phyloP scores from a whole-genome alignment of 1,140 invertebrate genomes.

The Heliconius hewitsoni region DNA sequence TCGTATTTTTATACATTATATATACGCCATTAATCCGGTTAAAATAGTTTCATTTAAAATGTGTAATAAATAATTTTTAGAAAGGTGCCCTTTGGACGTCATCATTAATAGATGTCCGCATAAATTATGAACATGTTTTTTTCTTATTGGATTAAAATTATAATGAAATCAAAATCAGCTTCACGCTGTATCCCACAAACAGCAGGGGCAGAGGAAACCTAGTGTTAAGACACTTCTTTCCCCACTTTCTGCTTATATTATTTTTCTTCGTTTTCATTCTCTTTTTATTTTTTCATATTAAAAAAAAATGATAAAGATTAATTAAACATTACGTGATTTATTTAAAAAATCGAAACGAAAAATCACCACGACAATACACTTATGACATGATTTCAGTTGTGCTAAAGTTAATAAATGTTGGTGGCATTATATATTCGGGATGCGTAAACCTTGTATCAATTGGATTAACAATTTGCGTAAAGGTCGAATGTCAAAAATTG shows the following conservation, averaged over 20 bases:
- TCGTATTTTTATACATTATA: too few species aligned
- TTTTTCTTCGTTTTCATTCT: too few species aligned
- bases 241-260: too few species aligned
- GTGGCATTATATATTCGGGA: slow-evolving; percentile 32
- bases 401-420: slow-evolving; percentile 26
- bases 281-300: too few species aligned
- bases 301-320: background rate
- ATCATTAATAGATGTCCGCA: background rate
- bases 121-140: background rate
- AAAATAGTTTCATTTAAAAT: too few species aligned
- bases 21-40: too few species aligned
- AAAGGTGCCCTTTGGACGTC: background rate
- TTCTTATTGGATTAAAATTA: background rate
- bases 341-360: background rate
- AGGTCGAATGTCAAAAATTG: slow-evolving; percentile 39
- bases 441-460: slow-evolving; percentile 35
- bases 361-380: background rate
- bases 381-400: background rate
- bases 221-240: too few species aligned
- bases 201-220: too few species aligned
- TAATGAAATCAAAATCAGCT: too few species aligned
- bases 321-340: background rate
- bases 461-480: slow-evolving; percentile 38
- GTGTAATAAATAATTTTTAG: slow-evolving; percentile 11
- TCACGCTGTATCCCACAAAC: too few species aligned